Evolutionary conservation across 2,113 vertebrate genomes (phyloP), one percentile per base, ranked within the genome.

Genomic region (Helogale parvula): DNA sequence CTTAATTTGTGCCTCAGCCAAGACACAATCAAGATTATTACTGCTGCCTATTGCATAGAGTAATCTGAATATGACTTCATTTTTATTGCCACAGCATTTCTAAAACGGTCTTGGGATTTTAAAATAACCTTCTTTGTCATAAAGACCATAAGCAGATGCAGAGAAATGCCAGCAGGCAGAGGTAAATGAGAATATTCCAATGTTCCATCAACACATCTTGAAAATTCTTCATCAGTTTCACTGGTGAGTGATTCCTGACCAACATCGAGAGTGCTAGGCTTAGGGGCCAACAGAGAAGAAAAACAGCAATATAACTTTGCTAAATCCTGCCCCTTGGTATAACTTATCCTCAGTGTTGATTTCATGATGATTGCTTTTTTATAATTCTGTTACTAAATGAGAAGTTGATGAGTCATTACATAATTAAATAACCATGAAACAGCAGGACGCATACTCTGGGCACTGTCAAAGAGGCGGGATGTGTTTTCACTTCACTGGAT

Each of bases 391-490:
- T 90, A 72, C 77, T 92, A 86, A 95, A 83, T 95, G 38, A 96
- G 88, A 83, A 63, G 63, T 94, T 95, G 74, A 90, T 94, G 95
- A 97, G 79, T 92, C 68, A 88, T 16, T 68, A 69, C 38, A 66
- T 90, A 95, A 94, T 97, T 91, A 95, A 96, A 76, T 96, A 87
- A n/a, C 57, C 35, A 19, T 50, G 81, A 76, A 94, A 54, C 94
- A 97, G 91, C 6, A 3, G 91, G 81, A 33, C 68, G 63, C 11
- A 65, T 52, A 5, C 38, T n/a, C 87, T 41, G 25, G 35, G 23
- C 7, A 63, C 72, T 60, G 21, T 89, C 92, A 82, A 27, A 76
- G 23, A 86, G 63, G 52, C 5, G 1, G 50, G 81, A 31, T 5
- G 0, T 68, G 5, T 93, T 95, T 97, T 74, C 69, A 57, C 47